Evolutionary conservation across 2,888 invertebrate genomes (phyloP), one percentile per base, ranked within the genome.

Genomic region (Clepsis dumicolana): DNA sequence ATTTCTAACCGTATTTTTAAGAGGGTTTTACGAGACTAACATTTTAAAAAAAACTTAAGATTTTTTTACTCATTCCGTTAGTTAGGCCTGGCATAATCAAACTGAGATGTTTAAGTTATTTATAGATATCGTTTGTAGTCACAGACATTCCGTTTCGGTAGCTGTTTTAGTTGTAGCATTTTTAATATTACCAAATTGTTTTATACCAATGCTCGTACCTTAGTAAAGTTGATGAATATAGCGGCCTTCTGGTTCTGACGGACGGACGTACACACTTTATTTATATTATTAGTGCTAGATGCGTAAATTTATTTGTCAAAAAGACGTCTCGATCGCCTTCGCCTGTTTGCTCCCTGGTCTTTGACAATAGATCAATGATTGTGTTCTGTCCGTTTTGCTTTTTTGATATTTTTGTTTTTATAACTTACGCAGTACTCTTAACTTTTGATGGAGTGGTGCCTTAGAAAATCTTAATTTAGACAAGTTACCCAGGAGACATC

Each of bases 121-220:
- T 78, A 76, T 77, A 73, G 76, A 73, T 74, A n/a, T 74, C 72
- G 74, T 70, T 38, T 65, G 32, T 64, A 68, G 64, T 64, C 68
- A 64, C 59, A 24, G 75, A 87, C 86, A 87, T 86, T 88, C 85
- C 86, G 85, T 81, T 83, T 83, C 79, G 87, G 87, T 91, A 91
- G 91, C 87, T 90, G 85, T 86, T 38, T 80, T 90, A 90, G 86
- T 73, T 83, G 78, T 87, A 91, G 89, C 83, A 85, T 88, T 86
- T 89, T 88, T 76, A 81, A 73, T 73, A 84, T 91, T 90, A 91
- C 92, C 91, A 92, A 93, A 91, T 91, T 91, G 81, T 88, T 87
- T 86, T 84, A 92, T 92, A 92, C 92, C 93, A 93, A 92, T 93
- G 92, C 87, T 89, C 86, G 89, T 88, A 88, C 82, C 78, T 82